A percentile compares a stretch with the other conserved stretches of the same genome.
phyloP scores from a whole-genome alignment of 1,140 invertebrate species.

The Bombus superbus region DNA sequence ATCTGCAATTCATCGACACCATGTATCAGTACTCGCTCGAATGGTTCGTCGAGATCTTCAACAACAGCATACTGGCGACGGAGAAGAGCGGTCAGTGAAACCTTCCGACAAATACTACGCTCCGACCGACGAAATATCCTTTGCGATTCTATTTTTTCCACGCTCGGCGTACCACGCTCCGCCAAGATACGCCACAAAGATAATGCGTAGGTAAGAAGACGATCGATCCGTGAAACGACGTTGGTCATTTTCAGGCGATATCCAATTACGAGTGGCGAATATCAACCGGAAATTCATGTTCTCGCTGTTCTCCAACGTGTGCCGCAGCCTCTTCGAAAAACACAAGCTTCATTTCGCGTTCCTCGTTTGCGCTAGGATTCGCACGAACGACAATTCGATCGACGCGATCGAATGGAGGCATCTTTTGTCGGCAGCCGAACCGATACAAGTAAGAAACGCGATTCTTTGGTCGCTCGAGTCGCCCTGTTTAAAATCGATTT shows the following conservation, averaged over 20 bases:
- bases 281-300: slow-evolving; percentile 89
- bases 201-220: too few species aligned
- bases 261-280: slow-evolving; percentile 84
- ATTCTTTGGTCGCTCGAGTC: neutral
- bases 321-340: slow-evolving; percentile 89
- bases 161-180: too few species aligned
- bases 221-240: neutral
- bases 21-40: slow-evolving; percentile 92
- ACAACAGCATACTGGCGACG: slow-evolving; percentile 86
- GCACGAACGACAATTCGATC: slow-evolving; percentile 80
- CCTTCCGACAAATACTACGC: too few species aligned
- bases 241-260: slow-evolving; percentile 83
- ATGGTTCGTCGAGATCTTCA: slow-evolving; percentile 89
- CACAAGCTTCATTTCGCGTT: slow-evolving; percentile 89
- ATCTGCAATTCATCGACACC: slow-evolving; percentile 88
- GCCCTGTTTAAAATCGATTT: too few species aligned
- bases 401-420: slow-evolving; percentile 85
- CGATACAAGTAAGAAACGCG: slow-evolving; percentile 52
- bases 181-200: too few species aligned
- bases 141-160: too few species aligned
- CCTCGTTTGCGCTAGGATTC: slow-evolving; percentile 82
- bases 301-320: slow-evolving; percentile 87
- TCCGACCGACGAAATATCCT: too few species aligned
- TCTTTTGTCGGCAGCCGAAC: slow-evolving; percentile 82
- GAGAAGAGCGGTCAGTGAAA: slow-evolving; percentile 82